These are phyloP conservation scores for Rhinoraja longicauda DNA, from an alignment of 2,797 vertebrate genomes.

Conservation along the genomic window DNA sequence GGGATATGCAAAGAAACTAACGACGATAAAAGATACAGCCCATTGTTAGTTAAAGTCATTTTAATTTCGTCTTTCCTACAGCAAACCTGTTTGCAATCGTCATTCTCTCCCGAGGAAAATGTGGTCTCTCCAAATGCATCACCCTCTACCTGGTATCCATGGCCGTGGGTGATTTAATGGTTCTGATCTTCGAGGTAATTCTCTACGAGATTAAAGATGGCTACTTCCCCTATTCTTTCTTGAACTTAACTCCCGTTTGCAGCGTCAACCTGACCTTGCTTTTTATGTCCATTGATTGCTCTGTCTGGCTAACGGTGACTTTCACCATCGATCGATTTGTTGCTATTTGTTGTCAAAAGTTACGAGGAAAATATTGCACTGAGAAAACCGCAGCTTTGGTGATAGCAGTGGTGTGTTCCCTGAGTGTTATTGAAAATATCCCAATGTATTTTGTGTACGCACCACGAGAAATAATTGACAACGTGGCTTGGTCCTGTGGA, in stretches of 20 bases:
- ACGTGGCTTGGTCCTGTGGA: background rate
- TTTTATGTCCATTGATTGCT: background rate
- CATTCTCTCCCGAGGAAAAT: background rate
- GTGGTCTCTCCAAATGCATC: constrained; percentile 15
- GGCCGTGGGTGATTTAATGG: background rate
- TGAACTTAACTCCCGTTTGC: background rate
- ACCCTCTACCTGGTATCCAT: background rate
- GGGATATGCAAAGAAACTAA: no score
- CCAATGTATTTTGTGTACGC: background rate
- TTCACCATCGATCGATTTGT: constrained; percentile 24
- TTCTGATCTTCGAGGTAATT: background rate
- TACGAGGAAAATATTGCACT: background rate
- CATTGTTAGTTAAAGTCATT: no score
- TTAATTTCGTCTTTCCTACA: background rate
- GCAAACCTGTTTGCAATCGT: background rate
- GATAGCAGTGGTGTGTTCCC: background rate
- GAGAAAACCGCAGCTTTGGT: background rate
- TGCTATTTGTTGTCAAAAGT: background rate
- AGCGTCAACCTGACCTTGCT: background rate
- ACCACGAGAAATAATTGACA: background rate
- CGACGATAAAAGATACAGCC: no score
- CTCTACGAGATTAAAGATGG: background rate
- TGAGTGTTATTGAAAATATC: background rate
- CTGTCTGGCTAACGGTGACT: background rate
- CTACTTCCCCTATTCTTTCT: background rate